These are phyloP conservation scores for Neodiprion fabricii DNA, from an alignment of 1,140 invertebrate genomes.

Conservation along the genomic window DNA sequence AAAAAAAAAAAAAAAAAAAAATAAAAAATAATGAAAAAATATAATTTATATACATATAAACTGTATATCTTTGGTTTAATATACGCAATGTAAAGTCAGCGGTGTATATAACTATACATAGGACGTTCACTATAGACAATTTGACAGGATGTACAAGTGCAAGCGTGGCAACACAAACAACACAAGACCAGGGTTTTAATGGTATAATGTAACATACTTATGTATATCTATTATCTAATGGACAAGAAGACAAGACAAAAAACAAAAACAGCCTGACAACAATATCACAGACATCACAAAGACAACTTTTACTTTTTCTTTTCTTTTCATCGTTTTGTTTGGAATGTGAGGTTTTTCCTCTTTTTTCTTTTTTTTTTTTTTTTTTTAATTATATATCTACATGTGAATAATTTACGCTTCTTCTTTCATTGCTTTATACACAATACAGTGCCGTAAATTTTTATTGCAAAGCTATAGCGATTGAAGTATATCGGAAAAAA, in stretches of 20 bases:
- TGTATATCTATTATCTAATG: conserved; percentile 34
- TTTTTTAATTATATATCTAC: background rate
- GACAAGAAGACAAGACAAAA: conserved; percentile 54
- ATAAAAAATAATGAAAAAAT: too few species aligned
- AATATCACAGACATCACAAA: conserved; percentile 10
- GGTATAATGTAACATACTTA: conserved; percentile 22
- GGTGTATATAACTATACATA: background rate
- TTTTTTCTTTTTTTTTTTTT: conserved; percentile 13
- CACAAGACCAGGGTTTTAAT: conserved; percentile 47
- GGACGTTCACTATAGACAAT: conserved; percentile 51
- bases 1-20: too few species aligned
- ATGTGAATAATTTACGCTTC: background rate
- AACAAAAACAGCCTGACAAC: conserved; percentile 41
- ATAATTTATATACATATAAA: too few species aligned
- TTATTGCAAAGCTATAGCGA: background rate
- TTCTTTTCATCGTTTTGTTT: background rate
- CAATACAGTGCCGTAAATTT: background rate
- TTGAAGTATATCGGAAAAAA: background rate
- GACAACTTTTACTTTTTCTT: background rate
- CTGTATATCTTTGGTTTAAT: background rate
- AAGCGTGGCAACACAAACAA: conserved; percentile 57
- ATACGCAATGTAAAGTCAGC: conserved; percentile 28
- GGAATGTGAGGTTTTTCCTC: background rate
- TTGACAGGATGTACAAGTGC: conserved; percentile 51
- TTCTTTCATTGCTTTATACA: background rate